Base-by-base conservation (phyloP, 2,113 vertebrate genomes). In the Prunella fulvescens region DNA sequence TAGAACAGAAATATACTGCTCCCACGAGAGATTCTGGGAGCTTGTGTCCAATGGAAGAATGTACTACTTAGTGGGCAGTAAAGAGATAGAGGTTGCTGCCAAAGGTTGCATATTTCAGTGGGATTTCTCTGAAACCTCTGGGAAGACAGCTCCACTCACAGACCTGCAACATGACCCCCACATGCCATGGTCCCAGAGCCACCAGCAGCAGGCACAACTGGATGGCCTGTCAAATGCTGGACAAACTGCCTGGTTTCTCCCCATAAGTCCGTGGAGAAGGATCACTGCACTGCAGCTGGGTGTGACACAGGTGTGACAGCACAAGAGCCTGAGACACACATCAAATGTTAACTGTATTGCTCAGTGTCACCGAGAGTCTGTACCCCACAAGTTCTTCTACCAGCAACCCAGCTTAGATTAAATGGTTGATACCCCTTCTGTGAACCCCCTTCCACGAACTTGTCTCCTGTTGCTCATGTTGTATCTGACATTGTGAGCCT, bases 141-240 rank as follows among this genome's bases (percentile, higher is more conserved):
- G n/a, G 37, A 60, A 76, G 58, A 47, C 24, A 37, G 20, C 29
- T 16, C 6, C 33, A 69, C 54, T 18, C 25, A 16, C 2, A 71
- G 48, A 66, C 6, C 19, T 44, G 14, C 10, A 51, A 12, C 0
- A 2, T 31, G 37, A 40, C n/a, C 14, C 42, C 40, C 6, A 5
- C 5, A 22, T 0, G 0, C 25, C 10, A 1, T 3, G 15, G 26
- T 19, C 25, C 11, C 64, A 58, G 50, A 73, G 28, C 7, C 14
- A 37, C 19, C 51, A 50, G 28, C 3, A 3, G 66, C 42, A 73
- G 54, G 40, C 60, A 73, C 33, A 73, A 2, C 22, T 11, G 50
- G 17, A 5, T 57, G 56, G 13, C 9, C 19, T 56, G 11, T 20
- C 51, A 42, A 14, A 19, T 29, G 37, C 28, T 11, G 33, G 10